Base-by-base conservation (phyloP, 1,140 invertebrate genomes). In the Polypedilum pembai region DNA sequence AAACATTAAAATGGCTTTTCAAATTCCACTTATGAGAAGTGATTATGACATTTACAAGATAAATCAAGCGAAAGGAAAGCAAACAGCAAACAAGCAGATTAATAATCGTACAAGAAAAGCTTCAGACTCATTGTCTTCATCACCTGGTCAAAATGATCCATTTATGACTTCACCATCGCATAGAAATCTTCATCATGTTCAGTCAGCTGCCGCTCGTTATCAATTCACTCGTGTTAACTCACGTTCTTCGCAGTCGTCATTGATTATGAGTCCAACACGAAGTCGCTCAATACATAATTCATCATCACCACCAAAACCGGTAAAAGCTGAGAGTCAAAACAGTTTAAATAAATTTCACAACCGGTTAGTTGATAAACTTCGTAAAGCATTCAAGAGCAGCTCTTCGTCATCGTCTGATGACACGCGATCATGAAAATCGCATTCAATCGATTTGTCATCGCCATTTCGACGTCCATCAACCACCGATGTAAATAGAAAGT, bases 21-120 rank as follows among this genome's bases (percentile, higher is more conserved):
- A 90, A 88, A 89, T 90, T 87, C 89, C 88, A 33, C 88, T 90
- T 76, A 85, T 90, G 76, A 89, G 89, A 84, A 90, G 90, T 78
- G 88, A 90, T 81, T 90, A 88, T 84, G 87, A 90, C 79, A 90
- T 90, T 81, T 90, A 90, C 83, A 88, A 88, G 80, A 86, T 85
- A 41, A 87, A 87, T 78, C 84, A 87, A 24, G 85, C 83, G 74
- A 80, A 87, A 45, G 82, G 87, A 12, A 85, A 84, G 17, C 88
- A 87, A n/a, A 87, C 88, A 78, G 87, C 87, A 77, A 86, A 86
- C 3, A 86, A 18, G 15, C 15, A 69, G 10, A 7, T 7, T 8
- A 69, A 20, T 69, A 8, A 18, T 1, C 65, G 65, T 87, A 86
- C 85, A 73, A 80, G 87, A 41, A 87, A 88, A 83, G 84, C 87